phyloP scores from a whole-genome alignment of 2,888 invertebrate genomes.

The Macrosoma leucophasiata region DNA sequence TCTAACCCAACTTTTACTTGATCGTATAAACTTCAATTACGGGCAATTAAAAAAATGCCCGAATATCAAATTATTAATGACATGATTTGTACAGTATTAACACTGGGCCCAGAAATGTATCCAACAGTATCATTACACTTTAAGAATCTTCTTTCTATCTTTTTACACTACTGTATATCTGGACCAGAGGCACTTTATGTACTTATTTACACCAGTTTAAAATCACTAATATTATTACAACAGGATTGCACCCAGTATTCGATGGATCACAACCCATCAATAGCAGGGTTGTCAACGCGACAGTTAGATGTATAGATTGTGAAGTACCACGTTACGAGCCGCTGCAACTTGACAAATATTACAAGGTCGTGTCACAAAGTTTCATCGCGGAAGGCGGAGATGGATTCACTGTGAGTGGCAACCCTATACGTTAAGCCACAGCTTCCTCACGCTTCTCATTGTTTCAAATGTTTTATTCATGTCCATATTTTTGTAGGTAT shows the following conservation, averaged over 20 bases:
- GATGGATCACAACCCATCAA: slow-evolving; percentile 76
- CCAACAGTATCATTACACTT: too few relatives aligned
- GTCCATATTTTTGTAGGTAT: too few relatives aligned
- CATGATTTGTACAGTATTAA: too few relatives aligned
- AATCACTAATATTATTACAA: too few relatives aligned
- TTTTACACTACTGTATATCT: too few relatives aligned
- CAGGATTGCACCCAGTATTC: slow-evolving; percentile 67
- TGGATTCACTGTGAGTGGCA: slow-evolving; percentile 75
- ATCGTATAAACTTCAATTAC: too few relatives aligned
- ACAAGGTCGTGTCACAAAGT: slow-evolving; percentile 76
- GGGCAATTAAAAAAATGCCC: not conserved
- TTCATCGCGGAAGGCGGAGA: slow-evolving; percentile 82
- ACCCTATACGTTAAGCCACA: too few relatives aligned
- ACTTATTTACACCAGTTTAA: not conserved
- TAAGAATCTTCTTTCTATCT: too few relatives aligned
- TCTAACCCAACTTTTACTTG: too few relatives aligned
- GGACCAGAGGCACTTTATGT: not conserved
- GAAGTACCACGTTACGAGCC: slow-evolving; percentile 78
- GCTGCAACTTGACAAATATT: slow-evolving; percentile 71
- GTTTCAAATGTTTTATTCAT: too few relatives aligned
- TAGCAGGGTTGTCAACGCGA: slow-evolving; percentile 71
- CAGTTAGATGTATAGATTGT: slow-evolving; percentile 79
- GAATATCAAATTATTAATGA: not conserved
- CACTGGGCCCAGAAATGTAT: too few relatives aligned
- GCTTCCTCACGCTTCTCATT: too few relatives aligned